Percentiles rank a stretch among this genome's conserved stretches.
phyloP scores from a whole-genome alignment of 2,888 invertebrate species.

The Lathronympha strigana region DNA sequence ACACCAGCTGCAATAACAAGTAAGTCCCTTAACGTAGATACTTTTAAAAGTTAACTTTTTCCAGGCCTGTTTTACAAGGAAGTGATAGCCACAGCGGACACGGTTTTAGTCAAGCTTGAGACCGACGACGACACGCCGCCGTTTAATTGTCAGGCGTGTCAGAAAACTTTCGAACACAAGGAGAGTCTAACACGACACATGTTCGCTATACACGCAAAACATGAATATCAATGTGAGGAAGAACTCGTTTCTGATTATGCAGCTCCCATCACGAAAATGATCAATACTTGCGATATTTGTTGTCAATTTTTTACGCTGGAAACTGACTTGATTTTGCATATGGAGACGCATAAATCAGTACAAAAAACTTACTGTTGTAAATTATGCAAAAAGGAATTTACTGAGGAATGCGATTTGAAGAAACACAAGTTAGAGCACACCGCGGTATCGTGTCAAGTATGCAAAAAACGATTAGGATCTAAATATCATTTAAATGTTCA shows the following conservation, averaged over 20 bases:
- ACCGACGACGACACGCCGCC: not conserved
- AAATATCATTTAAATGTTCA: not conserved
- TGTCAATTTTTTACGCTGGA: constrained; percentile 3
- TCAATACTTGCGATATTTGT: not conserved
- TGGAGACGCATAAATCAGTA: constrained; percentile 1
- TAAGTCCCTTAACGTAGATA: not conserved
- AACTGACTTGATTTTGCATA: not conserved
- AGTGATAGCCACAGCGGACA: not conserved
- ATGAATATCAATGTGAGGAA: not conserved
- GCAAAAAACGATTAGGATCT: not conserved
- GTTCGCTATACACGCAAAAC: constrained; percentile 12
- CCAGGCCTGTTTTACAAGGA: constrained; percentile 2
- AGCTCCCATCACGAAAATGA: not conserved
- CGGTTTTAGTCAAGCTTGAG: not conserved
- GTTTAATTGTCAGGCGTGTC: constrained; percentile 1
- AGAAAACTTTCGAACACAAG: not conserved
- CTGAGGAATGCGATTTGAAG: not conserved
- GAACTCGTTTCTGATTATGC: not conserved
- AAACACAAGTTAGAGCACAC: not conserved
- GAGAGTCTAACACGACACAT: constrained; percentile 12
- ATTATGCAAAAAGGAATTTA: not conserved
- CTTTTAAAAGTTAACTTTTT: constrained; percentile 1
- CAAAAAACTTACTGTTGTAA: not conserved
- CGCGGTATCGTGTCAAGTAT: not conserved
- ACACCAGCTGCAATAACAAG: not conserved